Conservation (phyloP, 2,113 vertebrate species). For the Motacilla tschutschensis region DNA sequence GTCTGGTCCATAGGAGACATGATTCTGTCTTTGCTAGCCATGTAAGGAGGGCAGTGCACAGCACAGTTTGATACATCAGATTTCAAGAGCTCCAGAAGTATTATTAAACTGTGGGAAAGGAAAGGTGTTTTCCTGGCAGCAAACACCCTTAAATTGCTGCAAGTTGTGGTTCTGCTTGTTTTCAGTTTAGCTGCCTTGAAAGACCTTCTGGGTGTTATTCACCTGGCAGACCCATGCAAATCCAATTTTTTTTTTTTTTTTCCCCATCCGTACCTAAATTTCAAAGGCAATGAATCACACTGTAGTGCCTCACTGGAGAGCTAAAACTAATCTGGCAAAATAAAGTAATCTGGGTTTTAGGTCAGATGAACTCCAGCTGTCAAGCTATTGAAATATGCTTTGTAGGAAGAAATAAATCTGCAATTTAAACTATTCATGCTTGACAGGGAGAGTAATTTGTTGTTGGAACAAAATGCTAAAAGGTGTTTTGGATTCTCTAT, state of each 20-base stretch:
- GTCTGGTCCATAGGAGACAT: neutral
- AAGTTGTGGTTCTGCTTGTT: neutral
- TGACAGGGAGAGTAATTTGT: conserved; percentile 16
- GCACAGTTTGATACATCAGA: too few species aligned
- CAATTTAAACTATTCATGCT: conserved; percentile 3
- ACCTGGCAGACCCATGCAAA: neutral
- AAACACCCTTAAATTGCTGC: neutral
- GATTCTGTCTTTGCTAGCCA: neutral
- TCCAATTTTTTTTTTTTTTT: neutral
- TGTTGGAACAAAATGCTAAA: conserved; percentile 16
- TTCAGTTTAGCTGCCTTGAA: neutral
- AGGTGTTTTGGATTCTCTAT: neutral
- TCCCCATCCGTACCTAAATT: neutral
- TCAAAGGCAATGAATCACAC: neutral
- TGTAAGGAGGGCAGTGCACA: neutral
- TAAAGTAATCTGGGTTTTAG: neutral
- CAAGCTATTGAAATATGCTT: conserved; percentile 14
- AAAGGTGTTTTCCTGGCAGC: neutral
- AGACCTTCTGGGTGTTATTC: neutral
- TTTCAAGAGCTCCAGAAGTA: neutral
- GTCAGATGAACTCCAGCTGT: neutral
- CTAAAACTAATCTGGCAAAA: neutral
- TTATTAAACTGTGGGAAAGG: neutral
- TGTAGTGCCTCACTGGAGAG: neutral
- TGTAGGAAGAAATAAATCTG: conserved; percentile 43